Base-by-base conservation (phyloP, 1,140 invertebrate genomes). In the Papilio machaon region DNA sequence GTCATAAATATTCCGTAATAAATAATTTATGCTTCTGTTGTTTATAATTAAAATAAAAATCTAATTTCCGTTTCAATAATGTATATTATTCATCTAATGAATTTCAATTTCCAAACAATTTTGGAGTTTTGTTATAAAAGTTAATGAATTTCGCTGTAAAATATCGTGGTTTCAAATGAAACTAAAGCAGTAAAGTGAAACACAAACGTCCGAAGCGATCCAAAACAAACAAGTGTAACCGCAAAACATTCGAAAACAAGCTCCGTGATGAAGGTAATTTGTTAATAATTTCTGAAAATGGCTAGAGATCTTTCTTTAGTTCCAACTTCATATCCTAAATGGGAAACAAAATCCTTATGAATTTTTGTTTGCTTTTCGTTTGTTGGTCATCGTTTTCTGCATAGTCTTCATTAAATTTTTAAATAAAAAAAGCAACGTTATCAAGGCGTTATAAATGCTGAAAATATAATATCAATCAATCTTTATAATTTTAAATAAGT, bases 211-310 rank as follows among this genome's bases (percentile, higher is more conserved):
- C 38, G 58, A 79, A 79, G 46, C 58, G 46, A 79, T 79, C 77
- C 77, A 79, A 79, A 79, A 85, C 86, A 87, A 88, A 89, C 86
- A 84, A 85, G 83, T 64, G 35, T 73, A 75, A 89, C 89, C 88
- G 79, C 87, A 91, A 87, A 90, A 87, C 88, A 87, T 89, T 86
- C 81, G 81, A 87, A 87, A 89, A 88, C 85, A 86, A 79, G 78
- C 83, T 74, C 60, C 82, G 79, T 88, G 90, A 91, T 89, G 86
- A 86, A 86, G 85, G 86, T 87, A 90, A 91, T 88, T 90, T 89
- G 88, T 89, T 89, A 90, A 89, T 90, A 90, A 90, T 90, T 90
- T 87, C 84, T 77, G 49, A 80, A 81, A 82, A 79, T 52, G 73
- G 17, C 79, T 52, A 49, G 23, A 46, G 58, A 19, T 67, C 35